Percentiles rank a stretch among this genome's conserved stretches.
These are phyloP conservation scores for Triops longicaudatus DNA, from an alignment of 1,140 invertebrate genomes.

Conservation along the genomic window DNA sequence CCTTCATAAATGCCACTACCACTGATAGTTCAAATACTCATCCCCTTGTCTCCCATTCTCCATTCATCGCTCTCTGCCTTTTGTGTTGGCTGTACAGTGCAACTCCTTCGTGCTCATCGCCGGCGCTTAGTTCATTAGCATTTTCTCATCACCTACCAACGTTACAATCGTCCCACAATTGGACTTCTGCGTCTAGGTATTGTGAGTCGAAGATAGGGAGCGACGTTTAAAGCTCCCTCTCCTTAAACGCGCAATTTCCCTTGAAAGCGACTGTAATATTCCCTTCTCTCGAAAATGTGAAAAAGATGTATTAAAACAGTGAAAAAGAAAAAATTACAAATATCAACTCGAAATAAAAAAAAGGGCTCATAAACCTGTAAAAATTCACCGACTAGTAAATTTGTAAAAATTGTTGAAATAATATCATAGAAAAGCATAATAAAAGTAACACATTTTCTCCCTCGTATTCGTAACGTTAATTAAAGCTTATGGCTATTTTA, in stretches of 20 bases:
- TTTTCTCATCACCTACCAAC: not conserved
- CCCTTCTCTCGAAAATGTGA: not conserved
- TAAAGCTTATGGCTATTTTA: no score
- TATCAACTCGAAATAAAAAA: no score
- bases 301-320: no score
- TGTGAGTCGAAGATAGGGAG: not conserved
- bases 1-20: not conserved
- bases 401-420: no score
- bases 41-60: not conserved
- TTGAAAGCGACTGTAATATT: no score
- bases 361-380: no score
- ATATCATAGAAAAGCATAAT: no score
- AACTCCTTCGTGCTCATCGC: not conserved
- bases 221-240: not conserved
- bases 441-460: no score
- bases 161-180: not conserved
- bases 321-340: no score
- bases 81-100: not conserved
- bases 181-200: not conserved
- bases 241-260: not conserved
- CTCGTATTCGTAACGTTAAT: no score
- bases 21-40: not conserved
- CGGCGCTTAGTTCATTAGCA: slow-evolving; percentile 7
- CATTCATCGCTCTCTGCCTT: not conserved
- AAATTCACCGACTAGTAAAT: no score